Evolutionary conservation across 2,113 vertebrate genomes (phyloP).

Genomic region (Hippocampus abdominalis): DNA sequence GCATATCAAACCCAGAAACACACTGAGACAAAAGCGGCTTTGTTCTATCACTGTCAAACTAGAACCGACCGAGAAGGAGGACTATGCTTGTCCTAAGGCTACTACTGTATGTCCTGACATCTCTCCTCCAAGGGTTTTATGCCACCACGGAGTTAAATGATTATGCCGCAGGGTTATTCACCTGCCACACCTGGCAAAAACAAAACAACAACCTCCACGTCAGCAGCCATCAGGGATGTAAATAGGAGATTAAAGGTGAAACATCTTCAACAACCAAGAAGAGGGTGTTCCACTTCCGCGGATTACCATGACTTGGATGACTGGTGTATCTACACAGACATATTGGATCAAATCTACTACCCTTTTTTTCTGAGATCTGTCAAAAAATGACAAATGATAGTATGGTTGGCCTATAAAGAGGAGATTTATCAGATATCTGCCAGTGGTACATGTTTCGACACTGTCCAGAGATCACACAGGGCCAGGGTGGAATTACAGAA

Average conservation of each 20-base stretch:
- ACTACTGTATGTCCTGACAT: neutral
- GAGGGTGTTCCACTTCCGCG: neutral
- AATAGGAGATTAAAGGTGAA: neutral
- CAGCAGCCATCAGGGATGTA: neutral
- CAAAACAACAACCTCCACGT: neutral
- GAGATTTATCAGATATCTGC: conserved; percentile 47
- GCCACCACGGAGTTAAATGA: neutral
- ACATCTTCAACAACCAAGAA: neutral
- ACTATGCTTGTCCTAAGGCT: neutral
- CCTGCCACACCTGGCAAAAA: too few relatives aligned
- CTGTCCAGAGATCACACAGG: conserved; percentile 40
- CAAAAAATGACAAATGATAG: conserved; percentile 45
- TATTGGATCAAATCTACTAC: conserved; percentile 8
- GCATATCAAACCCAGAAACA: too few relatives aligned
- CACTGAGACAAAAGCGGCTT: too few relatives aligned
- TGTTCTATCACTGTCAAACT: too few relatives aligned
- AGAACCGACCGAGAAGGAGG: too few relatives aligned
- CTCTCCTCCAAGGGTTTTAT: neutral
- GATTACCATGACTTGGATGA: neutral
- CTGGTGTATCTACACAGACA: neutral
- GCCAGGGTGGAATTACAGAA: conserved; percentile 47
- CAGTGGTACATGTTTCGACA: conserved; percentile 51
- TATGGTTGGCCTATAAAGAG: conserved; percentile 42
- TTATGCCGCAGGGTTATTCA: too few relatives aligned
- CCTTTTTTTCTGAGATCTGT: conserved; percentile 20